A percentile compares a stretch with the other conserved stretches of the same genome.
These are phyloP conservation scores for Rhogogaster chlorosoma DNA, from an alignment of 2,888 invertebrate genomes.

Conservation along the genomic window DNA sequence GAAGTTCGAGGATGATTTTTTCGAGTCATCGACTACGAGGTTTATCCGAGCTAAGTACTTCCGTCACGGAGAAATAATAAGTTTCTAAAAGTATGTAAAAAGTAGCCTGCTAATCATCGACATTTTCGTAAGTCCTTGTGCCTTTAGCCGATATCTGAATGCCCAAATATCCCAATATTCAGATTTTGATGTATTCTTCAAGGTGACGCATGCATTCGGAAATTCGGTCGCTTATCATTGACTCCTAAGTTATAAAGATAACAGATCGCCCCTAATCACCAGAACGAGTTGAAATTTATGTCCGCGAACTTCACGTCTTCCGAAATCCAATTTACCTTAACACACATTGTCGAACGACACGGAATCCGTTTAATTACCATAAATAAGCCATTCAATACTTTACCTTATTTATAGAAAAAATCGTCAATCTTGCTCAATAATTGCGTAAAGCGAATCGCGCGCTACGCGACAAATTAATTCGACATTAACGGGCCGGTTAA, in stretches of 20 bases:
- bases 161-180: neutral
- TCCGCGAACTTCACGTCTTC: neutral
- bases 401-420: neutral
- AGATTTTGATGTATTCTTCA: neutral
- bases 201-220: neutral
- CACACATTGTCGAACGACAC: neutral
- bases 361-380: neutral
- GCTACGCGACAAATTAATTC: neutral
- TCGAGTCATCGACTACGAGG: neutral
- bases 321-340: neutral
- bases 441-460: neutral
- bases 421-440: neutral
- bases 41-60: neutral
- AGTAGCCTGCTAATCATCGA: slow-evolving; percentile 40
- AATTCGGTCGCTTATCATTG: neutral
- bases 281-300: neutral
- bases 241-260: neutral
- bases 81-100: slow-evolving; percentile 24
- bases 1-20: slow-evolving; percentile 22
- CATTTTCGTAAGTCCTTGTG: slow-evolving; percentile 29
- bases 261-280: neutral
- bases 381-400: neutral
- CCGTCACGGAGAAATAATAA: neutral
- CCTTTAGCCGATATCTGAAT: neutral
- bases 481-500: neutral